Conservation (phyloP, 2,888 invertebrate genomes). For the Pyrrhia umbra region DNA sequence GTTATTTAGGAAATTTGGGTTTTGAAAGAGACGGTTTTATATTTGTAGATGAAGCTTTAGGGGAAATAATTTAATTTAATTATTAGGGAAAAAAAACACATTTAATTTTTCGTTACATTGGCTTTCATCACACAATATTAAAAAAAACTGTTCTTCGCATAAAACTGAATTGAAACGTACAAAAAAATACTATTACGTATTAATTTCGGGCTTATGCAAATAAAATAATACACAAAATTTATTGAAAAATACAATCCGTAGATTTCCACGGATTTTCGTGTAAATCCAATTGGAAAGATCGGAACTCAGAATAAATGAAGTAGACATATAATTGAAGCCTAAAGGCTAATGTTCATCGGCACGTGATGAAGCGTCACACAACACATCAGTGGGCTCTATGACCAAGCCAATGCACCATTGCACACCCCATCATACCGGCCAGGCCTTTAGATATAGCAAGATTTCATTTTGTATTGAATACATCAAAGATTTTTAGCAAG, state of each 20-base stretch:
- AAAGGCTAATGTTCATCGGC: slow-evolving; percentile 75
- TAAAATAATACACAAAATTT: too few species aligned
- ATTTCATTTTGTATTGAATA: slow-evolving; percentile 48
- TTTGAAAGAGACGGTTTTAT: slow-evolving; percentile 27
- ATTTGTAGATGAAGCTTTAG: slow-evolving; percentile 17
- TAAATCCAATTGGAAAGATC: slow-evolving; percentile 43
- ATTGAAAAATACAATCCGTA: background rate
- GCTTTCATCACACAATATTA: too few species aligned
- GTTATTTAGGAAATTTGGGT: slow-evolving; percentile 59
- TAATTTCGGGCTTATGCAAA: too few species aligned
- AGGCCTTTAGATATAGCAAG: slow-evolving; percentile 23
- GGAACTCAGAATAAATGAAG: slow-evolving; percentile 55
- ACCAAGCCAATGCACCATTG: slow-evolving; percentile 78
- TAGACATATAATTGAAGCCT: slow-evolving; percentile 65
- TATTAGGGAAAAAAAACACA: too few species aligned
- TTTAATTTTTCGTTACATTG: too few species aligned
- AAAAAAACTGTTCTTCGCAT: too few species aligned
- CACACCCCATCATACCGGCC: slow-evolving; percentile 70
- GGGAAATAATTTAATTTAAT: background rate
- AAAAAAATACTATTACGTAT: too few species aligned
- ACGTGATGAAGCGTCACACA: slow-evolving; percentile 76
- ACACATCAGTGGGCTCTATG: slow-evolving; percentile 73
- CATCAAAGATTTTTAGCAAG: slow-evolving; percentile 46
- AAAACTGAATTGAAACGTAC: too few species aligned
- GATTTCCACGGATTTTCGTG: background rate